phyloP scores from a whole-genome alignment of 2,888 invertebrate genomes.

The Chymomyza caudatula region DNA sequence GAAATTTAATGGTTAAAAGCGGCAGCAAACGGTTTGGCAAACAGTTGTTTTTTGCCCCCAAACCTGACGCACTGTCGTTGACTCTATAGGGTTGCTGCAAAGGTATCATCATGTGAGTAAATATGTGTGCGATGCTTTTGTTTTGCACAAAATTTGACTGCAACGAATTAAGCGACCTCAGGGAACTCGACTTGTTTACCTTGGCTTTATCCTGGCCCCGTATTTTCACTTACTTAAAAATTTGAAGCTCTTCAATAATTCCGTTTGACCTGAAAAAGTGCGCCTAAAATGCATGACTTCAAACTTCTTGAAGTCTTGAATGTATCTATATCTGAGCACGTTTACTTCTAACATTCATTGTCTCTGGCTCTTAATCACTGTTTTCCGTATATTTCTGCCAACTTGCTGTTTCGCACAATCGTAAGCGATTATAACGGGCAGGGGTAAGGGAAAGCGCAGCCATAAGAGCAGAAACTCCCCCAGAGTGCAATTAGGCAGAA shows the following conservation, averaged over 20 bases:
- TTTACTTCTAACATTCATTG: not conserved
- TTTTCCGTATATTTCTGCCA: conserved; percentile 54
- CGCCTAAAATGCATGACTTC: not conserved
- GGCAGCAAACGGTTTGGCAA: conserved; percentile 4
- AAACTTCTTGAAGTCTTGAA: not conserved
- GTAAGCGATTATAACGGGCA: conserved; percentile 63
- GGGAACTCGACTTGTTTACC: conserved; percentile 34
- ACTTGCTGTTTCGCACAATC: conserved; percentile 72
- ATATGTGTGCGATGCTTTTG: conserved; percentile 23
- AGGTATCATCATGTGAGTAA: not conserved
- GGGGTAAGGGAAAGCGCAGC: conserved; percentile 27
- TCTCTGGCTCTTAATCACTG: conserved; percentile 52
- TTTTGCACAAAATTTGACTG: conserved; percentile 44
- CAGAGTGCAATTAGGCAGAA: conserved; percentile 73
- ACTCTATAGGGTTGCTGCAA: conserved; percentile 1
- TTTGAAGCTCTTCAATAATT: conserved; percentile 58
- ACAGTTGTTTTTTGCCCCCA: not conserved
- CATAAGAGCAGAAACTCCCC: conserved; percentile 55
- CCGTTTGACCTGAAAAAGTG: conserved; percentile 52
- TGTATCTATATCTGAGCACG: not conserved
- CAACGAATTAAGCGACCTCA: conserved; percentile 39
- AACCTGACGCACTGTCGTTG: not conserved
- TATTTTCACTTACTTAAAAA: conserved; percentile 25
- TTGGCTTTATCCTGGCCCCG: not conserved
- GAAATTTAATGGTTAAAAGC: conserved; percentile 61